Evolutionary conservation across 2,888 invertebrate species (phyloP).

Genomic region (Xestobium rufovillosum): DNA sequence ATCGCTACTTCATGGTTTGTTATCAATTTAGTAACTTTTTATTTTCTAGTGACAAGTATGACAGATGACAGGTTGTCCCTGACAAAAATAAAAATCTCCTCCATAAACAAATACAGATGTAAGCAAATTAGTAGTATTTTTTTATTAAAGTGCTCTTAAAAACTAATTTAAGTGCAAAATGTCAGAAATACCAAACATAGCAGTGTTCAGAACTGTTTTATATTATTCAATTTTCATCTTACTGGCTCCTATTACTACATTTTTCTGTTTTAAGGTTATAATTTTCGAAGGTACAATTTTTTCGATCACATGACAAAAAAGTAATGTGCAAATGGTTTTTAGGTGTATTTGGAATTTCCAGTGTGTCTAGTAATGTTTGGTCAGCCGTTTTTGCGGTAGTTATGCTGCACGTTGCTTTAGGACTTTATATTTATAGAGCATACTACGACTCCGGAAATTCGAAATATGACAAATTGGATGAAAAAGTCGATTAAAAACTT

Average conservation of each 20-base stretch:
- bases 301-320: constrained; percentile 1
- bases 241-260: constrained; percentile 64
- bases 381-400: constrained; percentile 70
- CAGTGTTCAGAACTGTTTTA: constrained; percentile 67
- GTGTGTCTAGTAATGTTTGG: constrained; percentile 65
- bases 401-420: constrained; percentile 67
- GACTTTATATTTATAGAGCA: constrained; percentile 69
- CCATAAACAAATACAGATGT: no score
- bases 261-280: constrained; percentile 61
- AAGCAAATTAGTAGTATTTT: no score
- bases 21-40: no score
- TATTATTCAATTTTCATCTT: constrained; percentile 71
- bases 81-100: no score
- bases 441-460: constrained; percentile 52
- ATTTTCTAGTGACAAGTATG: no score
- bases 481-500: constrained; percentile 32
- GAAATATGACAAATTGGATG: constrained; percentile 31
- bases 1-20: no score
- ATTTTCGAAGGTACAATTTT: constrained; percentile 56
- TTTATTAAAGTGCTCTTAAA: no score
- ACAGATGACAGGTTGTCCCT: no score
- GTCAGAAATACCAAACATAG: constrained; percentile 58
- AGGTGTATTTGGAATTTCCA: constrained; percentile 46
- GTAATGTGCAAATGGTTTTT: constrained; percentile 24
- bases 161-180: no score